A percentile compares a stretch with the other conserved stretches of the same genome.
Evolutionary conservation across 2,888 invertebrate genomes (phyloP).

Genomic region (Monoplex corrugatus): DNA sequence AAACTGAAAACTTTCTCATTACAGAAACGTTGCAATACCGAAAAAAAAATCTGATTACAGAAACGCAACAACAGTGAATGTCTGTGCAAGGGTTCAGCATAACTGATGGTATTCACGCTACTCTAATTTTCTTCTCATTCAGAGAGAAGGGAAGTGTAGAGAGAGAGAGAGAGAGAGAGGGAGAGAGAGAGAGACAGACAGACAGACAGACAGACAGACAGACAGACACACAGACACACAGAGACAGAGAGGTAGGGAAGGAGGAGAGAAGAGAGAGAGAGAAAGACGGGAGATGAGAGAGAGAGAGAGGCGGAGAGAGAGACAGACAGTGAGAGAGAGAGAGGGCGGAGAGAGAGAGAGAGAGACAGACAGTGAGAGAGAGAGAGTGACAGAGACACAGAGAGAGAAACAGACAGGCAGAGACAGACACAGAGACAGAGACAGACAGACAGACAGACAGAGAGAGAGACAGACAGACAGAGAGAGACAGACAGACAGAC

Average conservation of each 20-base stretch:
- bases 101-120: too few species aligned
- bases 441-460: constrained; percentile 21
- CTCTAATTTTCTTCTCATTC: too few species aligned
- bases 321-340: constrained; percentile 8
- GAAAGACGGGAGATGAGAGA: constrained; percentile 19
- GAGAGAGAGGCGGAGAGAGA: too few species aligned
- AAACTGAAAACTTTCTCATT: too few species aligned
- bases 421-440: constrained; percentile 36
- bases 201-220: too few species aligned
- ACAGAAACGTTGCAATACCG: too few species aligned
- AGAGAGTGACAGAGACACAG: not conserved
- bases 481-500: not conserved
- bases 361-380: constrained; percentile 22
- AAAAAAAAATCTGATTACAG: too few species aligned
- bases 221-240: not conserved
- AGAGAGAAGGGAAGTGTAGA: not conserved
- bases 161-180: too few species aligned
- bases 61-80: too few species aligned
- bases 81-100: too few species aligned
- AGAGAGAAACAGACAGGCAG: constrained; percentile 7
- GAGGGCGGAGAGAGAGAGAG: not conserved
- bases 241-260: not conserved
- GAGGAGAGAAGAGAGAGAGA: not conserved
- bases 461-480: not conserved
- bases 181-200: too few species aligned